Percentiles rank a stretch among this genome's conserved stretches.
Conservation (phyloP, 2,888 invertebrate species). For the Oconnorella tubifera region DNA sequence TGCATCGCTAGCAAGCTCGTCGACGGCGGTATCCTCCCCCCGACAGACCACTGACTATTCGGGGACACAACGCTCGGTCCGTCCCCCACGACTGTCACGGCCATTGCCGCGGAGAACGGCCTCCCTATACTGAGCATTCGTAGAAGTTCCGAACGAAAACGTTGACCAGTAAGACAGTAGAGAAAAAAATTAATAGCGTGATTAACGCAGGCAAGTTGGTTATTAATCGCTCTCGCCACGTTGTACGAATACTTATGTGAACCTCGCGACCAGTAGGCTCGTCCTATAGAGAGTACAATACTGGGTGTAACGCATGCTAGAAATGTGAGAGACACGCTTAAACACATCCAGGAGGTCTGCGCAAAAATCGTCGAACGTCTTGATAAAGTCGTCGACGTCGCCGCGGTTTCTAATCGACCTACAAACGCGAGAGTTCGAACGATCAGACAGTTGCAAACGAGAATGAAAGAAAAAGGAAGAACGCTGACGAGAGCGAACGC, state of each 20-base stretch:
- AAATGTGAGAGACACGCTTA: slow-evolving; percentile 34
- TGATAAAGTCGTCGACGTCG: neutral
- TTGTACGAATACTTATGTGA: slow-evolving; percentile 18
- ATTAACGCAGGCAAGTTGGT: slow-evolving; percentile 35
- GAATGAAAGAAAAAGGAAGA: slow-evolving; percentile 30
- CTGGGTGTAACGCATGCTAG: slow-evolving; percentile 35
- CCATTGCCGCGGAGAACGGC: too few species aligned
- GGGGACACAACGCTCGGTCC: too few species aligned
- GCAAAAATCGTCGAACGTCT: slow-evolving; percentile 14
- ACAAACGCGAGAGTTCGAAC: slow-evolving; percentile 26
- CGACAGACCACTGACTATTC: too few species aligned
- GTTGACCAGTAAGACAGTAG: slow-evolving; percentile 34
- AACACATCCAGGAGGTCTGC: slow-evolving; percentile 36
- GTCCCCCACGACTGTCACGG: too few species aligned
- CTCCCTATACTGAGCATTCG: neutral
- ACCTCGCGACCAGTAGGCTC: slow-evolving; percentile 30
- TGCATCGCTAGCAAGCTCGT: too few species aligned
- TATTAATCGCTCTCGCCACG: slow-evolving; percentile 33
- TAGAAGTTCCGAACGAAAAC: slow-evolving; percentile 31
- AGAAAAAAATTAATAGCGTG: slow-evolving; percentile 37
- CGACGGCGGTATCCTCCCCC: too few species aligned
- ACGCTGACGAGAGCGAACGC: slow-evolving; percentile 29
- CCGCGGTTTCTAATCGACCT: neutral
- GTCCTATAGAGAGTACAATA: slow-evolving; percentile 34
- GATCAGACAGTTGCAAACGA: slow-evolving; percentile 34